Evolutionary conservation across 1,140 invertebrate genomes (phyloP), one percentile per base, ranked within the genome.

Genomic region (Bombus confusus): DNA sequence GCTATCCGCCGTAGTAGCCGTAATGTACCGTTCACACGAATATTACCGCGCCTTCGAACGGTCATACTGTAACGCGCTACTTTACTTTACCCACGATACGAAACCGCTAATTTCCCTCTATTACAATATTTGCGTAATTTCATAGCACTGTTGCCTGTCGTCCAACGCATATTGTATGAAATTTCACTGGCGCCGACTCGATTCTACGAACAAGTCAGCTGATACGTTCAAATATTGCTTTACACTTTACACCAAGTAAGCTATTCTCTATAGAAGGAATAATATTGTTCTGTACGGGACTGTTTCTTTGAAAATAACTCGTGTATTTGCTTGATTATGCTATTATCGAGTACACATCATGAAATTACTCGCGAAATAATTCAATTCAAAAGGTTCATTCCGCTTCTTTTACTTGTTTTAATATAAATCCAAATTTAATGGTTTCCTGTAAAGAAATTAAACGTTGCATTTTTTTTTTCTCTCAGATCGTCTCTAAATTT

Each of bases 11-110:
- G 41, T 15, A 3, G n/a, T 31, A 1, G n/a, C 18, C 1, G 69
- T 74, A 62, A 69, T 57, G 37, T 57, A 43, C 31, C n/a, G 68
- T 73, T 81, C 79, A 43, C 79, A 81, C 79, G 79, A 81, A 62
- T 73, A 73, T 81, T 62, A 81, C 78, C 12, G 10, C 25, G 31
- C 2, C 12, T 71, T 57, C 31, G 39, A 80, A 80, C 76, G 75
- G 18, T 41, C 37, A 12, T 34, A 8, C 43, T 34, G 66, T 57
- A 57, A 80, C 43, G 28, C 25, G 68, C 47, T 80, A n/a, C 74
- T 81, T 62, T 12, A 28, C 39, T 47, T 41, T 28, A 59, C 41
- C 43, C 80, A 31, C 28, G 62, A 75, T 9, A 52, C 41, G 31
- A 37, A 52, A 43, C 43, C 31, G 31, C 39, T 41, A 82, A 82